Conservation (phyloP, 2,797 vertebrate genomes). For the Scolopax rusticola region DNA sequence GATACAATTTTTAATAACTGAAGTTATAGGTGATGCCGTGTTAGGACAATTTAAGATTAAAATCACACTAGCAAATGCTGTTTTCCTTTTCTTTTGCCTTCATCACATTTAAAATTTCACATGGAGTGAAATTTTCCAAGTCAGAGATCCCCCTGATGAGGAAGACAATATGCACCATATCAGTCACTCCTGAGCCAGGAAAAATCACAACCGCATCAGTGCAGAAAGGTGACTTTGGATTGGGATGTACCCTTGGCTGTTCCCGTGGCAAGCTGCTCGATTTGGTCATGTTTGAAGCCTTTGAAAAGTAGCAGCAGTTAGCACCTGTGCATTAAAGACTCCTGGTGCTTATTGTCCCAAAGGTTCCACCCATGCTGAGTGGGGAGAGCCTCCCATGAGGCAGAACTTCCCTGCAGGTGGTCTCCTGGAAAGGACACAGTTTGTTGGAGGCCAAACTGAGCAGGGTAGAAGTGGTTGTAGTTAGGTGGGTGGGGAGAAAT, state of each 20-base stretch:
- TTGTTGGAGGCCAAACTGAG: background rate
- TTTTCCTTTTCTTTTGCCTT: background rate
- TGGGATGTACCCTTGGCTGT: background rate
- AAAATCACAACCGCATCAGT: background rate
- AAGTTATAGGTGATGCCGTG: background rate
- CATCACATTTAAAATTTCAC: background rate
- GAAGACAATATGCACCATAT: rapidly evolving
- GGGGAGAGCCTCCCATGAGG: background rate
- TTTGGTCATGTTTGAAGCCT: background rate
- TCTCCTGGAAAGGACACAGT: background rate
- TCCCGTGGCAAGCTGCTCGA: background rate
- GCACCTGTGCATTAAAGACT: background rate
- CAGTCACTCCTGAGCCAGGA: background rate
- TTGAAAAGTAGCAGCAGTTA: background rate
- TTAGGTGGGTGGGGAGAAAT: background rate
- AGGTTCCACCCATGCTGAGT: background rate
- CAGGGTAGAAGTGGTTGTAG: background rate
- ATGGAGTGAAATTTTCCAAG: background rate
- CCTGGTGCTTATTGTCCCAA: background rate
- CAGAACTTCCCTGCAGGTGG: background rate
- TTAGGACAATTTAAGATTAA: background rate
- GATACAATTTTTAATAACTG: background rate
- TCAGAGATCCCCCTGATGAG: background rate
- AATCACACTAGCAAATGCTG: background rate
- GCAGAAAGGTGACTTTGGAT: constrained; percentile 45